Percentiles rank a stretch among this genome's conserved stretches.
Evolutionary conservation across 2,888 invertebrate genomes (phyloP).

Genomic region (Chymomyza caudatula): DNA sequence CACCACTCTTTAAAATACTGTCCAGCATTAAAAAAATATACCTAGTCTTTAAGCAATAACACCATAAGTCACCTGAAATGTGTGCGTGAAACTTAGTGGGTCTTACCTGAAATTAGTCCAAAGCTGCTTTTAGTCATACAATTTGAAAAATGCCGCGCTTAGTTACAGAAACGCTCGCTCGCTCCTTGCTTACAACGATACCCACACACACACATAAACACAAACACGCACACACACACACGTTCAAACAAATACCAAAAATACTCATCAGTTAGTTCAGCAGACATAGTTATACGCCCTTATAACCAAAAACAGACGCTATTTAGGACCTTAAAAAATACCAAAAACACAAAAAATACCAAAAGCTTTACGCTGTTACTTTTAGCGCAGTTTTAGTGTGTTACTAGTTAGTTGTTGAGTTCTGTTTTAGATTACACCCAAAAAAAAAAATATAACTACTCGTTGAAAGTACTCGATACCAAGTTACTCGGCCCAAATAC

Average conservation of each 20-base stretch:
- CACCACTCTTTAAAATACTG: not conserved
- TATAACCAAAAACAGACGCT: not conserved
- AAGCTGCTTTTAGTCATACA: not conserved
- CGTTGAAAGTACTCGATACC: not conserved
- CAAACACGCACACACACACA: constrained; percentile 6
- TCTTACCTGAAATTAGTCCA: not conserved
- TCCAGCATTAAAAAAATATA: not conserved
- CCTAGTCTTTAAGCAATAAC: not conserved
- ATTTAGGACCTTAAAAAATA: constrained; percentile 13
- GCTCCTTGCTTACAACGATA: not conserved
- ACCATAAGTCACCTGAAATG: not conserved
- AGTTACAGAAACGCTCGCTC: not conserved
- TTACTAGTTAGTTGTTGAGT: constrained; percentile 60
- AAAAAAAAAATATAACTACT: constrained; percentile 22
- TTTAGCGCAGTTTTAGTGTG: constrained; percentile 58
- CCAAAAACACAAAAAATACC: constrained; percentile 13
- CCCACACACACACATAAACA: constrained; percentile 2
- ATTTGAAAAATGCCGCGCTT: not conserved
- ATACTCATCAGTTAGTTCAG: not conserved
- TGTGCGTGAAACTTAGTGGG: not conserved
- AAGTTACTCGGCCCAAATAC: not conserved
- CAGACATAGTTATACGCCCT: constrained; percentile 2
- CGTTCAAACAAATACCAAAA: constrained; percentile 6
- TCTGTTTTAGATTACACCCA: constrained; percentile 44
- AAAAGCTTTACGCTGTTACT: constrained; percentile 59